Base-by-base conservation (phyloP, 2,797 vertebrate species). In the Phrynocephalus guinanensis region DNA sequence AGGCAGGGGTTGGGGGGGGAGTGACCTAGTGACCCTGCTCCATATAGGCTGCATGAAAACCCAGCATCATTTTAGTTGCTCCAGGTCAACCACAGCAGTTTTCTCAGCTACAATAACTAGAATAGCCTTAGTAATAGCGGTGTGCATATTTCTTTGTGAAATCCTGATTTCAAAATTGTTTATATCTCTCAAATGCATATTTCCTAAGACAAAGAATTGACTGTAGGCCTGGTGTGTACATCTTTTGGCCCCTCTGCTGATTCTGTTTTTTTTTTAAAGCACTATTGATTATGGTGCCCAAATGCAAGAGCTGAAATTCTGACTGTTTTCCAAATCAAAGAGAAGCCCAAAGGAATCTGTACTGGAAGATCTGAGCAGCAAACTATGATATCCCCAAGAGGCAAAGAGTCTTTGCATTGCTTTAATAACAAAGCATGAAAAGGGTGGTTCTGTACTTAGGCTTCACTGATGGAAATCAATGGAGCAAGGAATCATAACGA, bases 381-480 rank as follows among this genome's bases (percentile, higher is more conserved):
- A 89, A 90, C 75, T 63, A 8, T 70, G 78, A 83, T 76, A 86
- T 77, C 50, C 5, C 70, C 78, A 56, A 66, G 60, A 75, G 48
- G 88, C 6, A 11, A 70, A 82, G 9, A 66, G 38, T 82, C 44
- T 78, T 52, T n/a, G 11, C 3, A 6, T 20, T 15, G 15, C n/a
- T 82, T 92, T 87, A 92, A 91, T 92, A 44, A 75, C 18, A 44
- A 38, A 38, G 20, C 33, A 22, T 20, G 30, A 75, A 33, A 38
- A 22, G 33, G 18, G 20, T 44, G 33, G 30, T 38, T 22, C 33
- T 18, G 22, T 75, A 24, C 33, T 75, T 75, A 38, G 72, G 22
- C 30, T 18, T 38, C 18, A 22, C 15, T 20, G 20, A 9, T 75
- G 10, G 20, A 75, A 75, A 72, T 72, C 70, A 72, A 44, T 75